Evolutionary conservation across 2,113 vertebrate species (phyloP).

Genomic region (Edolisoma coerulescens): DNA sequence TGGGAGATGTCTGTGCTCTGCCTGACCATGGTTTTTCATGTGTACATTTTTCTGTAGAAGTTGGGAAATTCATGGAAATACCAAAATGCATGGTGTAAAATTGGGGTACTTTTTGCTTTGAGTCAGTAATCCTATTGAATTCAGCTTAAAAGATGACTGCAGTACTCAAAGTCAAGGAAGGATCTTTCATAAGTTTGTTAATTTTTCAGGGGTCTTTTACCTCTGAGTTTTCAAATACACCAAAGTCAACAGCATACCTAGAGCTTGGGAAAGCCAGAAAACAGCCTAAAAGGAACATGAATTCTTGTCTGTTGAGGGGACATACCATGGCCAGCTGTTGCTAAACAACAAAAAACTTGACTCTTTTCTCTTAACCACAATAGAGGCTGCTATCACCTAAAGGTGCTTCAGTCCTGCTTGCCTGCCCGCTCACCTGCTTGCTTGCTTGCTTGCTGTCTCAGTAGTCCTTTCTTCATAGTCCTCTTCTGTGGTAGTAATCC

Average conservation of each 20-base stretch:
- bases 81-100: neutral
- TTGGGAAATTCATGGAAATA: neutral
- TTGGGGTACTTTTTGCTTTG: neutral
- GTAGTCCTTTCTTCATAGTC: too few relatives aligned
- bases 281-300: neutral
- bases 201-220: neutral
- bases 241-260: rapidly evolving
- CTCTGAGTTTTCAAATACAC: neutral
- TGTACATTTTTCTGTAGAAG: neutral
- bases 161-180: neutral
- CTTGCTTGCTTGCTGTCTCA: too few relatives aligned
- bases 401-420: too few relatives aligned
- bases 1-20: neutral
- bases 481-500: too few relatives aligned
- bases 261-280: neutral
- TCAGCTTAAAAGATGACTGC: neutral
- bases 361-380: too few relatives aligned
- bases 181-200: neutral
- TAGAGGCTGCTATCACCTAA: too few relatives aligned
- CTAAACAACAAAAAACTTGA: too few relatives aligned
- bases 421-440: too few relatives aligned
- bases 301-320: neutral
- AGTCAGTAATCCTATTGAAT: neutral
- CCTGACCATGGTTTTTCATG: neutral
- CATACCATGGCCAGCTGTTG: neutral